A percentile compares a stretch with the other conserved stretches of the same genome.
phyloP scores from a whole-genome alignment of 2,797 vertebrate genomes.

The Argya squamiceps region DNA sequence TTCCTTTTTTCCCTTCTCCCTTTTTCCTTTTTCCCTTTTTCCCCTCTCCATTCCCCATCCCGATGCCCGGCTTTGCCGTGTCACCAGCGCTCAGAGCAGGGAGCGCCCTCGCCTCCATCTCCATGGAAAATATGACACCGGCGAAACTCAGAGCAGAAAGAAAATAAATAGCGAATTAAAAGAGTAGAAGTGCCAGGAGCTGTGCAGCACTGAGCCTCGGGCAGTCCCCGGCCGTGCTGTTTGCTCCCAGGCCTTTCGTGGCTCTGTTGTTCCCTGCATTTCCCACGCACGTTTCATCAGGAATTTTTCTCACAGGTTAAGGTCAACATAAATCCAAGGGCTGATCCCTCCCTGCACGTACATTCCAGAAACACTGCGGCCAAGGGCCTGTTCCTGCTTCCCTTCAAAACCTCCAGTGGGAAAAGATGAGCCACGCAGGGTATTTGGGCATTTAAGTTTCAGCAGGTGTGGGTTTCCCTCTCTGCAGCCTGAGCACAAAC shows the following conservation, averaged over 20 bases:
- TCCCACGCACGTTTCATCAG: accelerated
- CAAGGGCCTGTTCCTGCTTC: background rate
- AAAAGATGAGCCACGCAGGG: background rate
- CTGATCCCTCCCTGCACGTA: accelerated
- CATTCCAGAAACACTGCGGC: background rate
- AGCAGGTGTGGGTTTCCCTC: background rate
- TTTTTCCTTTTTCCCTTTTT: background rate
- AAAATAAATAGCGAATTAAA: background rate
- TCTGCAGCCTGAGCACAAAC: background rate
- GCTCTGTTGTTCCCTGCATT: accelerated
- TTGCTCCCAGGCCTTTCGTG: background rate
- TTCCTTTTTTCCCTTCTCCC: background rate
- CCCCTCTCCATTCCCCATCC: background rate
- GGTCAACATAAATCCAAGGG: background rate
- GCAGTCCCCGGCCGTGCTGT: accelerated
- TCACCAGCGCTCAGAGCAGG: background rate
- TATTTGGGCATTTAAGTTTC: background rate
- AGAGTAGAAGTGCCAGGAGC: background rate
- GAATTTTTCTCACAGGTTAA: background rate
- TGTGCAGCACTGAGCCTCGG: accelerated
- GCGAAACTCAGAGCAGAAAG: background rate
- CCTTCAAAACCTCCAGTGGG: accelerated
- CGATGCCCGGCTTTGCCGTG: background rate
- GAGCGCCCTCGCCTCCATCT: background rate
- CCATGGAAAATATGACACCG: background rate